A percentile compares a stretch with the other conserved stretches of the same genome.
These are phyloP conservation scores for Stomatorhinus walkeri DNA, from an alignment of 2,797 vertebrate genomes.

Conservation along the genomic window DNA sequence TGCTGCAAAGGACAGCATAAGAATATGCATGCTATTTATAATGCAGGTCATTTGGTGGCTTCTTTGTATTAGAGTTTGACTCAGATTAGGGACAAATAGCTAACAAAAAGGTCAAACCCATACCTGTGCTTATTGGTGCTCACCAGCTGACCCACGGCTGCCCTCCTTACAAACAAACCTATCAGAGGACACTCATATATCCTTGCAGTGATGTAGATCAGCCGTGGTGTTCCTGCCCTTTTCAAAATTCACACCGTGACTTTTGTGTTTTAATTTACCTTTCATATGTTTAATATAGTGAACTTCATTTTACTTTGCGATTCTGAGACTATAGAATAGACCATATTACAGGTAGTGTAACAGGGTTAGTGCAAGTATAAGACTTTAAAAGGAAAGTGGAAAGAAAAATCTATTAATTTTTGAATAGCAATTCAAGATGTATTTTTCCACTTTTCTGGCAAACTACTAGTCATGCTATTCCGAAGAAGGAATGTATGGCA, in stretches of 20 bases:
- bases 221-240: background rate
- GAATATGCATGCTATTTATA: background rate
- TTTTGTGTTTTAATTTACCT: background rate
- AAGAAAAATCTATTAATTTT: background rate
- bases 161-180: constrained; percentile 1
- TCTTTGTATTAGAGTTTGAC: background rate
- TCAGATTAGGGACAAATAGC: background rate
- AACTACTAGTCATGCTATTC: background rate
- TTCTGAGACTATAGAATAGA: background rate
- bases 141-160: background rate
- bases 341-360: background rate
- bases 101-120: background rate
- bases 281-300: background rate
- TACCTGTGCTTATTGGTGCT: background rate
- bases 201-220: background rate
- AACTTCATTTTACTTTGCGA: background rate
- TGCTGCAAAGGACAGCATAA: constrained; percentile 12
- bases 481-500: background rate
- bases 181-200: background rate
- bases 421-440: background rate
- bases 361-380: background rate
- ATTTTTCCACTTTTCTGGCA: background rate
- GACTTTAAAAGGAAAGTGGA: background rate
- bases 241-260: background rate
- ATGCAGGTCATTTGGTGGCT: background rate